Base-by-base conservation (phyloP, 2,888 invertebrate species). In the Sarcophaga variegata region DNA sequence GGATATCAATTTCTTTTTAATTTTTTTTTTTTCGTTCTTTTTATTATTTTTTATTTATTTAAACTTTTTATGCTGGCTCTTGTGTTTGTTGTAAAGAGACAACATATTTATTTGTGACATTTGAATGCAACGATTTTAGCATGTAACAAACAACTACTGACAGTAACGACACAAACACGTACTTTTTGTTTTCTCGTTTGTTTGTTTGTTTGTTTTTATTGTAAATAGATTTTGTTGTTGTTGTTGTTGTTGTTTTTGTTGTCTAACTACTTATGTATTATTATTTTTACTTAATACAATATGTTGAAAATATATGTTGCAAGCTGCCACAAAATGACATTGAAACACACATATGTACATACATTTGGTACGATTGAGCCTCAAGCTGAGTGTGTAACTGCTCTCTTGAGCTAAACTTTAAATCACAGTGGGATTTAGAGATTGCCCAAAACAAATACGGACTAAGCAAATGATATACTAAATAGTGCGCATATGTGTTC, bases 91-190 rank as follows among this genome's bases (percentile, higher is more conserved):
- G 27, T 20, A 67, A 47, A 63, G 20, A 59, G 49, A 54, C 62
- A 78, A 63, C 62, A 74, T 67, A 54, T 64, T 72, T 77, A 12
- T 72, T 74, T 78, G 22, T 22, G 72, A 72, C 83, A 83, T 62
- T 49, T 78, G 67, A 83, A 78, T 78, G 54, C 49, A 27, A 74
- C 59, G 54, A 49, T 67, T 70, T 74, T 67, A 83, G 25, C 62
- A 83, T 70, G 14, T 37, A 67, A 62, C 72, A 78, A 66, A 60
- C 64, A 62, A 69, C 37, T 70, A 66, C n/a, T 74, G 78, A 45
- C 67, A 20, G 66, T 27, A 64, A 74, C 78, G 72, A 67, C 49
- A 25, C 49, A 37, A 17, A 45, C 14, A 37, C 66, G 37, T 71
- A 64, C 71, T 47, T 54, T 12, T 54, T 54, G 4, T 54, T 54